Conservation (phyloP, 1,140 invertebrate genomes). For the Rhagoletis pomonella region DNA sequence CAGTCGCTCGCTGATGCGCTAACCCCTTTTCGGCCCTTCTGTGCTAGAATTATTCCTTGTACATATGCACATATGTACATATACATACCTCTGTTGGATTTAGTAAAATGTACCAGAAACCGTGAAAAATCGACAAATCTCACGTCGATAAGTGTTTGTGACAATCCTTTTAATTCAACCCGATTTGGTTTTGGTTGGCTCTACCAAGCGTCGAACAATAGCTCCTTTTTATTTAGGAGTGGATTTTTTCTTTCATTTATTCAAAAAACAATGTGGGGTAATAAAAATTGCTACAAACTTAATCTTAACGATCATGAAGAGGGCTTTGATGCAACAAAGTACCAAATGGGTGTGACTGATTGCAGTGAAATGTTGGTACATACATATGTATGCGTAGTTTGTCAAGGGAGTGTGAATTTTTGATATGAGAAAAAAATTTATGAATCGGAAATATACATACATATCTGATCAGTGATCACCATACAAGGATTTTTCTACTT, state of each 20-base stretch:
- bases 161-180: constrained; percentile 48
- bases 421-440: too few species aligned
- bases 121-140: constrained; percentile 49
- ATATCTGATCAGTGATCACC: too few species aligned
- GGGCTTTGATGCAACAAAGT: constrained; percentile 11
- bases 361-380: not conserved
- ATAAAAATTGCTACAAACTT: constrained; percentile 51
- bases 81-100: not conserved
- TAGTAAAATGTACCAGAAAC: constrained; percentile 45
- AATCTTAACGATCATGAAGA: constrained; percentile 42
- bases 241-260: not conserved
- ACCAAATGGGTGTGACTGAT: constrained; percentile 34
- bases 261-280: constrained; percentile 24
- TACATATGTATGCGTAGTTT: too few species aligned
- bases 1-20: not conserved
- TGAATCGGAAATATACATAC: too few species aligned
- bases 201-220: not conserved
- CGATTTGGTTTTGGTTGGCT: constrained; percentile 15
- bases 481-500: too few species aligned
- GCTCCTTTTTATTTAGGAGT: too few species aligned
- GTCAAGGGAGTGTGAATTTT: too few species aligned
- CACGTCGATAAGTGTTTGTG: not conserved
- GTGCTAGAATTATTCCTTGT: too few species aligned
- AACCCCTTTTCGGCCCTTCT: not conserved
- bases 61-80: too few species aligned